Percentiles rank a stretch among this genome's conserved stretches.
phyloP scores from a whole-genome alignment of 2,888 invertebrate species.

The Agrilus mali region DNA sequence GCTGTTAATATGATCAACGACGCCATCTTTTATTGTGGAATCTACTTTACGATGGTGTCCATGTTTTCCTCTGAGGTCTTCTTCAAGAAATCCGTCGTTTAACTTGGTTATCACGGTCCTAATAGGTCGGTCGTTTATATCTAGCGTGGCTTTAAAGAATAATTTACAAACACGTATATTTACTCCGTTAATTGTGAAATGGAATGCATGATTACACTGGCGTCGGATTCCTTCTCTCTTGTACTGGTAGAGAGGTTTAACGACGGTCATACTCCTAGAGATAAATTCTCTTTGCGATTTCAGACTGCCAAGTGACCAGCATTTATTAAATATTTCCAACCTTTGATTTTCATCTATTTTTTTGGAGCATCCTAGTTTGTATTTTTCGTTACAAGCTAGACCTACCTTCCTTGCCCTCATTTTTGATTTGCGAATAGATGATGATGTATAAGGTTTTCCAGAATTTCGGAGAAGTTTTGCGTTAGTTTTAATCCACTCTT shows the following conservation, averaged over 20 bases:
- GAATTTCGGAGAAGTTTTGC: constrained; percentile 12
- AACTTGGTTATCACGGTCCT: constrained; percentile 6
- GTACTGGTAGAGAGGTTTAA: constrained; percentile 3
- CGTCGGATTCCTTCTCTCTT: neutral
- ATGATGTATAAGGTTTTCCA: constrained; percentile 12
- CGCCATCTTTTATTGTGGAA: constrained; percentile 12
- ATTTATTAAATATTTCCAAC: constrained; percentile 11
- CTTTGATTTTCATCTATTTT: constrained; percentile 12
- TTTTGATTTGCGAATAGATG: constrained; percentile 11
- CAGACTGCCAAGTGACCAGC: constrained; percentile 12
- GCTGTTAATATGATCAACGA: constrained; percentile 15
- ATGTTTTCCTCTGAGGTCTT: constrained; percentile 18
- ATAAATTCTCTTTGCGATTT: constrained; percentile 15
- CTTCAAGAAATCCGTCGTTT: constrained; percentile 9
- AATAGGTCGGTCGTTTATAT: constrained; percentile 9
- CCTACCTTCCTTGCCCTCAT: constrained; percentile 10
- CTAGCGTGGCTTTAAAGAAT: constrained; percentile 10
- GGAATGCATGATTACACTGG: constrained; percentile 3
- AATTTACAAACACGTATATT: constrained; percentile 6
- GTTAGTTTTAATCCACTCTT: neutral
- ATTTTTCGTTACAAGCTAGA: constrained; percentile 11
- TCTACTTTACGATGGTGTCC: constrained; percentile 13
- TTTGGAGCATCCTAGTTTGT: constrained; percentile 14
- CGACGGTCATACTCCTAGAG: constrained; percentile 1
- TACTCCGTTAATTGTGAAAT: constrained; percentile 1